phyloP scores from a whole-genome alignment of 1,140 invertebrate genomes.

The Tetragnatha versicolor region DNA sequence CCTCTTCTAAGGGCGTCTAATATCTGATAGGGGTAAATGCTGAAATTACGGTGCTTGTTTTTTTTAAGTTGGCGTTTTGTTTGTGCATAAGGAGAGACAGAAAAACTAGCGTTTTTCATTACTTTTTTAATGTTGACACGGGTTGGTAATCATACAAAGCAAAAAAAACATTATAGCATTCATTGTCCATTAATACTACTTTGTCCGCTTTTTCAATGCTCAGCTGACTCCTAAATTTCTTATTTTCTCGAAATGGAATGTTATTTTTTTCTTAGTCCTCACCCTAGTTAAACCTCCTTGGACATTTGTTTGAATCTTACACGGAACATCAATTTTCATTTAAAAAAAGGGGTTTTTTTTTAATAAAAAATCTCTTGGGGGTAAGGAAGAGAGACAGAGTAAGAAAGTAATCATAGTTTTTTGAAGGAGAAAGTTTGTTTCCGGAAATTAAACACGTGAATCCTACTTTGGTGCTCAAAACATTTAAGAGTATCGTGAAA shows the following conservation, averaged over 20 bases:
- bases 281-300: too few relatives aligned
- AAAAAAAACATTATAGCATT: not conserved
- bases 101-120: not conserved
- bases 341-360: slow-evolving; percentile 10
- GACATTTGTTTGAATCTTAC: slow-evolving; percentile 15
- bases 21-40: not conserved
- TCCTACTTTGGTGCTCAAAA: too few relatives aligned
- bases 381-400: not conserved
- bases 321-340: slow-evolving; percentile 28
- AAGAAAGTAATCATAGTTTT: too few relatives aligned
- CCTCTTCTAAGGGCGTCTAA: too few relatives aligned
- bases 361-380: not conserved
- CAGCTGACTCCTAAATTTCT: too few relatives aligned
- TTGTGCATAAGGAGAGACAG: too few relatives aligned
- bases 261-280: not conserved
- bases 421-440: too few relatives aligned
- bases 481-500: too few relatives aligned
- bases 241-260: too few relatives aligned
- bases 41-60: not conserved
- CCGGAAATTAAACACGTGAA: too few relatives aligned
- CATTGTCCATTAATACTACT: slow-evolving; percentile 16
- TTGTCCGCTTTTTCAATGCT: too few relatives aligned
- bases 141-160: not conserved
- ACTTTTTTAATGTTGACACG: too few relatives aligned
- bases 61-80: not conserved